Conservation (phyloP, 2,797 vertebrate species). For the Chromobotia macracanthus region DNA sequence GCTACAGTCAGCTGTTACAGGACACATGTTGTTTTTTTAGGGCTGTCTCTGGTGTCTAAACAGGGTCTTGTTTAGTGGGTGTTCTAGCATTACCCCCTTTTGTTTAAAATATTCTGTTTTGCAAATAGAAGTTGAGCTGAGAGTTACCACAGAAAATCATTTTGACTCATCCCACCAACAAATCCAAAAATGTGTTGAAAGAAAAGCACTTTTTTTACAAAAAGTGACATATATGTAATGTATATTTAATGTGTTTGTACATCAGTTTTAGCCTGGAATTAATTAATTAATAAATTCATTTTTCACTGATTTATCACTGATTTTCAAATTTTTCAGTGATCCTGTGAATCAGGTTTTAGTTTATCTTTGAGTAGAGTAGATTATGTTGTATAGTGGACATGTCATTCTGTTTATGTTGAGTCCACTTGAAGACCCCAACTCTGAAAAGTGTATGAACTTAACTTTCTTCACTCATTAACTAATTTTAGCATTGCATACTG, state of each 20-base stretch:
- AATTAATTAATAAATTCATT: too few species aligned
- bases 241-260: neutral
- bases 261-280: too few species aligned
- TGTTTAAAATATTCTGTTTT: neutral
- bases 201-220: neutral
- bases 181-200: neutral
- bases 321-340: neutral
- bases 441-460: constrained; percentile 1
- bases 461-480: constrained; percentile 7
- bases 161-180: neutral
- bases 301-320: too few species aligned
- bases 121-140: neutral
- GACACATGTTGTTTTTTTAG: constrained; percentile 40
- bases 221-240: neutral
- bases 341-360: neutral
- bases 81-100: constrained; percentile 58
- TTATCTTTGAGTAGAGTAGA: neutral
- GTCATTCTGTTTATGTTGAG: constrained; percentile 31
- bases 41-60: constrained; percentile 27
- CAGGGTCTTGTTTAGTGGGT: constrained; percentile 56
- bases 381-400: neutral
- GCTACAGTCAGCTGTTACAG: constrained; percentile 70
- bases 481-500: neutral
- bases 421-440: neutral
- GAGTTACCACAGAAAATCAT: neutral